Evolutionary conservation across 2,888 invertebrate species (phyloP), one percentile per base, ranked within the genome.

Genomic region (Rotaria socialis): DNA sequence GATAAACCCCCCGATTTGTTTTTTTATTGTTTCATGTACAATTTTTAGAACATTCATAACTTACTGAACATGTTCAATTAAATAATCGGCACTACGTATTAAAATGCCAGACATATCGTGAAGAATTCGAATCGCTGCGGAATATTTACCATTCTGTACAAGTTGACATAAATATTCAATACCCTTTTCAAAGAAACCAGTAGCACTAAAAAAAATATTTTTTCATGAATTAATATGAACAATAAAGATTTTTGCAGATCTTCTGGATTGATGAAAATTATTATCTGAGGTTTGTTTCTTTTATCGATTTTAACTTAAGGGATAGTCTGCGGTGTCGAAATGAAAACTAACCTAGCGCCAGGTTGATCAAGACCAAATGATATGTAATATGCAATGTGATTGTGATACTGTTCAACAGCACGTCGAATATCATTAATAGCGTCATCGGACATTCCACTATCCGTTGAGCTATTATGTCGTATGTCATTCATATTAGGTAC

Each of bases 361-460:
- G 80, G 80, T 47, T 47, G 47, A 80, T 80, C 80, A 24, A 80
- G n/a, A 80, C 80, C 80, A n/a, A 80, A 80, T 47, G 47, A 47
- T 7, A 80, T 80, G n/a, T 80, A 80, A 47, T 47, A 47, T 22
- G 80, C 80, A 43, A 80, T 11, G 11, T 11, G 47, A 80, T n/a
- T 80, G 47, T 80, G 80, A 80, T 80, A n/a, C 22, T 80, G 80
- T 8, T 80, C 47, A 47, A 47, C n/a, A n/a, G 80, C 80, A 43
- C 80, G 80, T 80, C 47, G 80, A 47, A 80, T 47, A 47, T 80
- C 80, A n/a, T 43, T 47, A 5, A 80, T 22, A 47, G 43, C 47
- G 14, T 80, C 80, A 80, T 47, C 80, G 2, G 47, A 47, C 43
- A 80, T 43, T 80, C 24, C 43, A 43, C 35, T 47, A 80, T 80